Conservation (phyloP, 1,140 invertebrate genomes). For the Sycobia sp. region DNA sequence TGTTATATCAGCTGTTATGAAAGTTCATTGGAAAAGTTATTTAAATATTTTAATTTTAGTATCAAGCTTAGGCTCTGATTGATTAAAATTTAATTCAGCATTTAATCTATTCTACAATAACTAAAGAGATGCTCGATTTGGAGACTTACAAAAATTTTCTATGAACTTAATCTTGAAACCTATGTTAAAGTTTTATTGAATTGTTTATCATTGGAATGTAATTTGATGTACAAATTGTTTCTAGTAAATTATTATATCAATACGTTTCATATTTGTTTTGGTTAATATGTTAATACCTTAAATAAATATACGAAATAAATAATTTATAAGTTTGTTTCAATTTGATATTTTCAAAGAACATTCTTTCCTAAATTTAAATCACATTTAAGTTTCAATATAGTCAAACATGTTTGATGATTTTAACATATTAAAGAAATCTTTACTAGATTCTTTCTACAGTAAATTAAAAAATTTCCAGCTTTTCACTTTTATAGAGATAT, state of each 20-base stretch:
- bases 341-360: constrained; percentile 7
- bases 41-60: background rate
- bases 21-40: no score
- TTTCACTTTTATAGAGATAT: constrained; percentile 4
- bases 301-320: constrained; percentile 6
- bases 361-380: constrained; percentile 17
- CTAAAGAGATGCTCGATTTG: no score
- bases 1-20: no score
- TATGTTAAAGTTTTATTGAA: no score
- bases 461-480: constrained; percentile 8
- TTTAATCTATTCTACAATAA: no score
- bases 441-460: constrained; percentile 2
- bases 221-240: no score
- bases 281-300: background rate
- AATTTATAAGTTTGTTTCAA: constrained; percentile 3
- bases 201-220: no score
- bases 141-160: no score
- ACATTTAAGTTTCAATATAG: constrained; percentile 26
- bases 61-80: background rate
- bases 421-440: constrained; percentile 10
- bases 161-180: no score
- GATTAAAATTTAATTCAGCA: background rate
- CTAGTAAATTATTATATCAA: background rate
- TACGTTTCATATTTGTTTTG: background rate
- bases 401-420: constrained; percentile 8